Conservation (phyloP, 2,888 invertebrate genomes). For the Drosophila cracens region DNA sequence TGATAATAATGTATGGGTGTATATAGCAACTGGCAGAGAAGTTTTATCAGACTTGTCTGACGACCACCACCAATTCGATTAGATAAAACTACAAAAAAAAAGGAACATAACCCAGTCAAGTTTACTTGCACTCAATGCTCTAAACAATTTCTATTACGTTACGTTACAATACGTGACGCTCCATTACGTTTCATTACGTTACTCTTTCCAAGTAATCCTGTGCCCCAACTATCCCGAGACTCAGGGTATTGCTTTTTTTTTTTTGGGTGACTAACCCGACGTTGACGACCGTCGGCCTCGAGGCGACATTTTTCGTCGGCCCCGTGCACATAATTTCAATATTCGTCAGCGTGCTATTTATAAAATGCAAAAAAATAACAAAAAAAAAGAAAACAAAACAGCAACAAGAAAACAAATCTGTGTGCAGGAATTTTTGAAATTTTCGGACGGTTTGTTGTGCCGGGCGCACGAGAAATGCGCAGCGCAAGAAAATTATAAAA, state of each 20-base stretch:
- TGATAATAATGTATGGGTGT: not conserved
- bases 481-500: conserved; percentile 53
- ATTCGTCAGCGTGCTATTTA: conserved; percentile 79
- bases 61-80: conserved; percentile 36
- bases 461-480: conserved; percentile 62
- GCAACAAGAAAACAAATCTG: conserved; percentile 45
- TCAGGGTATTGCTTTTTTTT: not conserved
- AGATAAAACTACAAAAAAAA: conserved; percentile 33
- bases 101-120: conserved; percentile 13
- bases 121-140: conserved; percentile 30
- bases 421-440: conserved; percentile 74
- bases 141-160: conserved; percentile 2
- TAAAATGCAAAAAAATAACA: conserved; percentile 62
- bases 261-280: conserved; percentile 44
- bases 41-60: conserved; percentile 55
- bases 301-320: conserved; percentile 78
- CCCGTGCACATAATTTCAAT: conserved; percentile 80
- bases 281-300: conserved; percentile 51
- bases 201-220: conserved; percentile 32
- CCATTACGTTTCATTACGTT: not conserved
- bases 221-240: not conserved
- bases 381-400: conserved; percentile 37
- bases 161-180: not conserved
- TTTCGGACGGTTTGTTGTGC: conserved; percentile 61
- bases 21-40: conserved; percentile 1